phyloP scores from a whole-genome alignment of 2,888 invertebrate species.

The Ryuthela nishihirai region DNA sequence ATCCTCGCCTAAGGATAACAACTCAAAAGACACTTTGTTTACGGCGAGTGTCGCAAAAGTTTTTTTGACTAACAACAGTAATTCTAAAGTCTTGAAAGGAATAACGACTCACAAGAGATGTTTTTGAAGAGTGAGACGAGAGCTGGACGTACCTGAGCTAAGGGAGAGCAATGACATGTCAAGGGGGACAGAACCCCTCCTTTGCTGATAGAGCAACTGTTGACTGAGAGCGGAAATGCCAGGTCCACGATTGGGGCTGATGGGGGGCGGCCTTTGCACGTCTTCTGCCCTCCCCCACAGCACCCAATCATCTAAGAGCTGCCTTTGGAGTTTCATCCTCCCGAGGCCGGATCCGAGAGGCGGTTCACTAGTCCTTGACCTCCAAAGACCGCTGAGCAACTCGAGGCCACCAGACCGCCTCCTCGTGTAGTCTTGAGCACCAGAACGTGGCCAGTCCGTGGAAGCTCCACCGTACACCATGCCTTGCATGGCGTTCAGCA shows the following conservation, averaged over 20 bases:
- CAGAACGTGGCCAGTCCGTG: constrained; percentile 6
- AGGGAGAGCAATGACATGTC: constrained; percentile 25
- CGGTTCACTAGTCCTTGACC: constrained; percentile 20
- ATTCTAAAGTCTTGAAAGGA: too few species aligned
- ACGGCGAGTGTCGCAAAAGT: too few species aligned
- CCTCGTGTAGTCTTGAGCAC: constrained; percentile 18
- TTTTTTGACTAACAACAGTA: too few species aligned
- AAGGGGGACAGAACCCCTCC: constrained; percentile 36
- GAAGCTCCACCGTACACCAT: constrained; percentile 15
- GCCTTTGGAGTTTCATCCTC: constrained; percentile 16
- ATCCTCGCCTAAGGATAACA: too few species aligned
- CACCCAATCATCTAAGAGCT: constrained; percentile 25
- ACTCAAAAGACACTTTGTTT: too few species aligned
- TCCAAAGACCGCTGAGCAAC: constrained; percentile 34
- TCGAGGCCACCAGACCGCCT: constrained; percentile 35
- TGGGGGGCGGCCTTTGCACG: constrained; percentile 4
- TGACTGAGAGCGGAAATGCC: constrained; percentile 23
- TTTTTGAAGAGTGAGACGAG: too few species aligned
- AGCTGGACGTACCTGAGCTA: constrained; percentile 31
- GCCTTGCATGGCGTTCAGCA: constrained; percentile 30
- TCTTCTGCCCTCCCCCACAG: constrained; percentile 22
- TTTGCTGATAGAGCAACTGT: constrained; percentile 18
- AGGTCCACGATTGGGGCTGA: constrained; percentile 8
- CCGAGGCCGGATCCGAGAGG: constrained; percentile 10
- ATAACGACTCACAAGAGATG: too few species aligned